Evolutionary conservation across 2,113 vertebrate genomes (phyloP).

Genomic region (Ursus arctos): DNA sequence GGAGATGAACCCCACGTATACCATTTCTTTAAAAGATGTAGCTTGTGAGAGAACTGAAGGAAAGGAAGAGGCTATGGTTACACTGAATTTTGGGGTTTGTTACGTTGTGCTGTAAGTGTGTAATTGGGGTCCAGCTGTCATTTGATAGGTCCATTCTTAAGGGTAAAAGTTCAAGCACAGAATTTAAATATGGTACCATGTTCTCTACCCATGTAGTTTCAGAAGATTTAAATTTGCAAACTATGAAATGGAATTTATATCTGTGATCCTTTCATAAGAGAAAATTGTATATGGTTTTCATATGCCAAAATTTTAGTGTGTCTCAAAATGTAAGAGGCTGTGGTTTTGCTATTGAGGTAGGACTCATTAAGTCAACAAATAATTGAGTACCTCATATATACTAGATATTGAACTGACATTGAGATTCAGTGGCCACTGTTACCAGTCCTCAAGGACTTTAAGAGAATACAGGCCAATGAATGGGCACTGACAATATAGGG

Average conservation of each 20-base stretch:
- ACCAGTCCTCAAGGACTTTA: neutral
- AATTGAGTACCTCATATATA: neutral
- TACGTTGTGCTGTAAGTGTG: neutral
- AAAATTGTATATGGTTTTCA: neutral
- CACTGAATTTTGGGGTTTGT: slow-evolving; percentile 36
- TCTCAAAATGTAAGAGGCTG: neutral
- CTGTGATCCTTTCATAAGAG: neutral
- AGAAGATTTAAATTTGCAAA: slow-evolving; percentile 53
- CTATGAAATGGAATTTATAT: neutral
- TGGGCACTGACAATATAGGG: neutral
- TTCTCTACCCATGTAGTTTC: neutral
- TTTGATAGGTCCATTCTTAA: slow-evolving; percentile 3
- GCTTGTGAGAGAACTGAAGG: slow-evolving; percentile 36
- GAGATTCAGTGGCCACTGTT: neutral
- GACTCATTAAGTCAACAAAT: neutral
- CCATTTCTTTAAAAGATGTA: slow-evolving; percentile 50
- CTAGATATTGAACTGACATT: neutral
- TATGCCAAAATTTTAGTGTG: neutral
- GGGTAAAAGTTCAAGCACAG: neutral
- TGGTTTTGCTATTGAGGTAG: slow-evolving; percentile 21
- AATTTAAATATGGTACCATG: neutral
- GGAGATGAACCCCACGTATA: slow-evolving; percentile 33
- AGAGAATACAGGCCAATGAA: neutral
- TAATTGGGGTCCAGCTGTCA: slow-evolving; percentile 52
- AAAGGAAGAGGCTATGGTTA: slow-evolving; percentile 48